Evolutionary conservation across 1,140 invertebrate genomes (phyloP), one percentile per base, ranked within the genome.

Genomic region (Psix sp.): DNA sequence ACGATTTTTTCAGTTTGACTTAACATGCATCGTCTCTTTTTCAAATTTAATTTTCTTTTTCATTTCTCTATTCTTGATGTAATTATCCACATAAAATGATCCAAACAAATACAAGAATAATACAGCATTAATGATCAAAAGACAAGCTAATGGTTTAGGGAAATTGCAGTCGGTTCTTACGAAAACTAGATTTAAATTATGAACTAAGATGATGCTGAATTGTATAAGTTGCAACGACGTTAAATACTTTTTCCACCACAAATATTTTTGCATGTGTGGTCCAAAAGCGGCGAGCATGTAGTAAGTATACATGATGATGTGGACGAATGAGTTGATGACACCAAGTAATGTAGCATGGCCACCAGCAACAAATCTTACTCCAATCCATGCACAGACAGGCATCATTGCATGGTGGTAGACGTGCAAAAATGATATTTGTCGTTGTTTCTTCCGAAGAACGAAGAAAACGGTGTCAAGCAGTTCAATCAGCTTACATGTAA

Each of bases 191-290:
- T 92, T 91, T 0, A 89, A 68, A 79, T 89, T 91, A 81, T 96
- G 95, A 24, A 92, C 86, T 42, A 94, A 91, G 26, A 96, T 92
- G 9, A 94, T 89, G 24, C 90, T 85, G 83, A 97, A 97, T 83
- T 97, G 95, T 81, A 95, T 91, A 84, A 96, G 88, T 87, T 97
- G 96, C 66, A 96, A 86, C 14, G 88, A 90, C 0, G 96, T 97
- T 6, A 97, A 89, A 79, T 97, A 93, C 79, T 92, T 95, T 84
- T 97, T 97, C 95, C 95, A 97, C 95, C 95, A 97, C 2, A 97
- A 86, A 82, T 94, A 95, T 78, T 94, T 94, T 81, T 95, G 93
- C 80, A 94, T 91, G 15, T 90, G 85, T 0, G 95, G 94, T 16
- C 95, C 94, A 63, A 96, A 86, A 0, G 94, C 93, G 0, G 95